These are phyloP conservation scores for Tenebrio molitor DNA, from an alignment of 1,140 invertebrate species.

Conservation along the genomic window DNA sequence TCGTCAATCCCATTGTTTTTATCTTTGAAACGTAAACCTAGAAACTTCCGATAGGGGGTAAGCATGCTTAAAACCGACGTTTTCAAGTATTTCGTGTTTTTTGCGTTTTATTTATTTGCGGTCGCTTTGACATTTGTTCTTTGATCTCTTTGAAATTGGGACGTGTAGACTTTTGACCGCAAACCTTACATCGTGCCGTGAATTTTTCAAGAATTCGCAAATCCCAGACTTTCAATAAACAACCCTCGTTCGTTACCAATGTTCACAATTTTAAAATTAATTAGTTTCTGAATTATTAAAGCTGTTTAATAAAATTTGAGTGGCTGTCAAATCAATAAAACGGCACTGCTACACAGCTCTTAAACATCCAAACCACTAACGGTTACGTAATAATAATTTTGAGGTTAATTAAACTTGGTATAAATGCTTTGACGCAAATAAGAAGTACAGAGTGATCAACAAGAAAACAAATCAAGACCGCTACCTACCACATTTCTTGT, in stretches of 20 bases:
- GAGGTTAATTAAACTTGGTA: conserved; percentile 25
- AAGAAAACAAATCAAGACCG: too few species aligned
- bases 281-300: conserved; percentile 9
- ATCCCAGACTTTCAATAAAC: conserved; percentile 1
- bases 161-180: conserved; percentile 26
- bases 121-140: conserved; percentile 35
- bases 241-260: not conserved
- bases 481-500: too few species aligned
- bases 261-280: conserved; percentile 11
- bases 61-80: conserved; percentile 25
- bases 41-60: not conserved
- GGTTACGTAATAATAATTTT: not conserved
- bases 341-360: not conserved
- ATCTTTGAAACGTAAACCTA: conserved; percentile 12
- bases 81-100: conserved; percentile 22
- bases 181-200: not conserved
- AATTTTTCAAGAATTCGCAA: conserved; percentile 16
- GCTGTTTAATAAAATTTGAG: not conserved
- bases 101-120: conserved; percentile 29
- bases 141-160: conserved; percentile 31
- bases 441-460: not conserved
- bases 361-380: not conserved
- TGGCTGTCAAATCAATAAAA: conserved; percentile 18
- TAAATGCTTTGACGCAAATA: conserved; percentile 1
- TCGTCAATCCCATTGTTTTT: too few species aligned